Conservation (phyloP, 2,113 vertebrate species). For the Todiramphus saurophagus region DNA sequence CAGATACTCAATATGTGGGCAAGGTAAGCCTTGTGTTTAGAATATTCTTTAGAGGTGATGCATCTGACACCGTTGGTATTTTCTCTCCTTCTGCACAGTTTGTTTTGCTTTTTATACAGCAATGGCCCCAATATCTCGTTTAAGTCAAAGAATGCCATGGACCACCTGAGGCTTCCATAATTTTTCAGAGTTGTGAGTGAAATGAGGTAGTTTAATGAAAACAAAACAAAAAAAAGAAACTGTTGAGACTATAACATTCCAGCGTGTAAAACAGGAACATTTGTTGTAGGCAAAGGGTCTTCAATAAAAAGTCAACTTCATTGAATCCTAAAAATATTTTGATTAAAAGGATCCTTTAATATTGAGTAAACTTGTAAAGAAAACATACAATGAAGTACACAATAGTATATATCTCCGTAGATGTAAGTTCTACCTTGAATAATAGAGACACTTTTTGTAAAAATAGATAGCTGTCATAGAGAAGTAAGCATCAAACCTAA, state of each 20-base stretch:
- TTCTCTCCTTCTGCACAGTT: not conserved
- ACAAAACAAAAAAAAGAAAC: not conserved
- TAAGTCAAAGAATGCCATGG: not conserved
- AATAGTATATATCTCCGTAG: not conserved
- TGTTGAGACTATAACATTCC: not conserved
- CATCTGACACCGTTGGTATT: not conserved
- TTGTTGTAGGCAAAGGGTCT: not conserved
- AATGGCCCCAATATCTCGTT: not conserved
- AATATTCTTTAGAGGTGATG: not conserved
- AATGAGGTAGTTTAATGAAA: not conserved
- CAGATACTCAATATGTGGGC: slow-evolving; percentile 94
- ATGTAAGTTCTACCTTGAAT: not conserved
- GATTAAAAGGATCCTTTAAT: not conserved
- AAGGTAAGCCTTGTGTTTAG: slow-evolving; percentile 83
- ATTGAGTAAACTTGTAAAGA: not conserved
- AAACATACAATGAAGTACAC: not conserved
- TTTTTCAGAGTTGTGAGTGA: not conserved
- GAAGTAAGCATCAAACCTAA: not conserved
- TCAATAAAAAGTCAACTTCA: not conserved
- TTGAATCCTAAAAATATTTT: not conserved
- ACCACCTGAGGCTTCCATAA: not conserved
- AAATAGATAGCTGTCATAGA: not conserved
- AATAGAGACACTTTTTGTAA: not conserved
- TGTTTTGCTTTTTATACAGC: not conserved
- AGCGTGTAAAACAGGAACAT: not conserved